Conservation (phyloP, 2,888 invertebrate species). For the Watsonalla cultraria region DNA sequence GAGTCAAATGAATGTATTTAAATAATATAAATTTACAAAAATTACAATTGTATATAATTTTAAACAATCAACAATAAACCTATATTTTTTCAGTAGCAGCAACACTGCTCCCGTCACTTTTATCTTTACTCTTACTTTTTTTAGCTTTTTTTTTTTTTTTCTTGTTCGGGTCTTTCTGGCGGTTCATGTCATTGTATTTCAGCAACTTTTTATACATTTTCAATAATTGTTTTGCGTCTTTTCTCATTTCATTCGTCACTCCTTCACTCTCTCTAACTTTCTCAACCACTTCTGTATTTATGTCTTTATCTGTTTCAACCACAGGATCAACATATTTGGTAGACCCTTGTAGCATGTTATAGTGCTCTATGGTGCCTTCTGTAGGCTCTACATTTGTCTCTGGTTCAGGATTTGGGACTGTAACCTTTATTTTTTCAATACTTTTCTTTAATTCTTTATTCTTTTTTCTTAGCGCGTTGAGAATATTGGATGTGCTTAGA, state of each 20-base stretch:
- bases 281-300: conserved; percentile 4
- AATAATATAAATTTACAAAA: no score
- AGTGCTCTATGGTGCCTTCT: conserved; percentile 77
- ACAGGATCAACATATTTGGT: conserved; percentile 59
- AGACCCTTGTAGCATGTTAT: conserved; percentile 61
- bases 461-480: conserved; percentile 80
- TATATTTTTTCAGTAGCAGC: not conserved
- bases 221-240: conserved; percentile 64
- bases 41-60: no score
- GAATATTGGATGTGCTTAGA: conserved; percentile 72
- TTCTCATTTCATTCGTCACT: conserved; percentile 49
- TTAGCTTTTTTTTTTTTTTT: conserved; percentile 54
- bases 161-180: conserved; percentile 44
- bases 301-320: conserved; percentile 20
- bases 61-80: no score
- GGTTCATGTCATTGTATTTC: conserved; percentile 59
- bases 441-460: conserved; percentile 69
- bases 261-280: conserved; percentile 13
- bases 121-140: conserved; percentile 22
- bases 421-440: conserved; percentile 42
- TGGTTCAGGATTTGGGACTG: conserved; percentile 11
- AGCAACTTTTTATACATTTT: conserved; percentile 70
- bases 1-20: no score
- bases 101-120: conserved; percentile 1
- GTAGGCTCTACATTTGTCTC: conserved; percentile 25